A percentile compares a stretch with the other conserved stretches of the same genome.
phyloP scores from a whole-genome alignment of 92 coral and sea anemone species.

The Pocillopora grandis region DNA sequence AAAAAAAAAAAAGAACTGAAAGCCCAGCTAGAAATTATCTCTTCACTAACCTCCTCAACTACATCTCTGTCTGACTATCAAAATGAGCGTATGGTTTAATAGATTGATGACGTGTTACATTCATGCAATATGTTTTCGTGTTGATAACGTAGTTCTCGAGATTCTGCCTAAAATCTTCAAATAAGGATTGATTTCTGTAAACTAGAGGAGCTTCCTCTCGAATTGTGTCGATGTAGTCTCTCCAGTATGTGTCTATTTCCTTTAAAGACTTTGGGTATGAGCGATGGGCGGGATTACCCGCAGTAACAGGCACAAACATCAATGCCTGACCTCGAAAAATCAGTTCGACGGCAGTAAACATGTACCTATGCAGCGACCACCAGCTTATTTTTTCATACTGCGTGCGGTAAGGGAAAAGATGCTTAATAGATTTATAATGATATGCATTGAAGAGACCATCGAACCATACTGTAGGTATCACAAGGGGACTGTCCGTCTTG shows the following conservation, averaged over 20 bases:
- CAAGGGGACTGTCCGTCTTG: not conserved
- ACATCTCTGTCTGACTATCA: not conserved
- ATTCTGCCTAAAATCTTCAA: slow-evolving; percentile 1
- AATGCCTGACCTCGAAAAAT: slow-evolving; percentile 31
- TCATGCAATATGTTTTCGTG: not conserved
- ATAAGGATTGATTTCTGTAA: not conserved
- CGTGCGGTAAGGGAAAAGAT: slow-evolving; percentile 16
- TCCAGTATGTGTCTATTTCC: not conserved
- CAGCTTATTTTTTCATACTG: not conserved
- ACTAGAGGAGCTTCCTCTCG: too few relatives aligned
- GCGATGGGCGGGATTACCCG: not conserved
- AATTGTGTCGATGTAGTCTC: too few relatives aligned
- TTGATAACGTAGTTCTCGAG: not conserved
- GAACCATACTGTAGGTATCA: too few relatives aligned
- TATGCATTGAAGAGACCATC: too few relatives aligned
- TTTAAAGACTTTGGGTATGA: not conserved
- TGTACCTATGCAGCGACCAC: not conserved
- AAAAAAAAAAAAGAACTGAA: too few relatives aligned
- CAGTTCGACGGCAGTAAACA: slow-evolving; percentile 13
- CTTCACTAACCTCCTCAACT: too few relatives aligned
- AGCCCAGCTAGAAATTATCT: too few relatives aligned
- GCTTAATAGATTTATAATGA: slow-evolving; percentile 3
- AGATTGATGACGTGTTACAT: slow-evolving; percentile 8
- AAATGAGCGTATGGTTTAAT: slow-evolving; percentile 19
- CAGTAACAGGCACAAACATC: not conserved